Evolutionary conservation across 2,113 vertebrate species (phyloP).

Genomic region (Fulmarus glacialis): DNA sequence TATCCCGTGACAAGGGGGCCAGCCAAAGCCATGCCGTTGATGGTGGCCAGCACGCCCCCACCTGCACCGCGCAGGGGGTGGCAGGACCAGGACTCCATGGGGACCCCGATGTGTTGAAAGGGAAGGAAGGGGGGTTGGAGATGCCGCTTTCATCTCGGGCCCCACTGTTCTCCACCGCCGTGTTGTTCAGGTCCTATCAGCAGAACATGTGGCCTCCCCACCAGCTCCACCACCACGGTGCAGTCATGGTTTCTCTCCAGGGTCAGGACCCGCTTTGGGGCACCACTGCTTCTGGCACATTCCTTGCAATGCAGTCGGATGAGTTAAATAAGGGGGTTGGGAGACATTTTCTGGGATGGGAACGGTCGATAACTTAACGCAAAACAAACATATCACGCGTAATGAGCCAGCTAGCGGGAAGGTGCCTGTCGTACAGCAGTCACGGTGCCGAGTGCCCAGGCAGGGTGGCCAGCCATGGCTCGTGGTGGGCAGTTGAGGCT

Average conservation of each 20-base stretch:
- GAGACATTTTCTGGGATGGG: neutral
- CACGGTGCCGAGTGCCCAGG: neutral
- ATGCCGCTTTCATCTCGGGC: neutral
- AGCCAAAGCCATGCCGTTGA: neutral
- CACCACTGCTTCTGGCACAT: accelerated
- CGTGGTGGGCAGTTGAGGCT: accelerated
- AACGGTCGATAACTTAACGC: neutral
- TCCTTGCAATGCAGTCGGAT: neutral
- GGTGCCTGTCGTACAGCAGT: neutral
- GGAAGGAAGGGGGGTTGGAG: neutral
- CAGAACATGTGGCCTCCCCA: neutral
- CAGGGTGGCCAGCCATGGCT: neutral
- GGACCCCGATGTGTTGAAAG: accelerated
- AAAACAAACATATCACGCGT: accelerated
- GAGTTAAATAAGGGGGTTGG: neutral
- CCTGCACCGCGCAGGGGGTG: neutral
- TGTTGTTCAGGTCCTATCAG: neutral
- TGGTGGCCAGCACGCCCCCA: neutral
- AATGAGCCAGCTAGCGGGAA: neutral
- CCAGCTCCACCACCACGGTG: accelerated
- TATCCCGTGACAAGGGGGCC: neutral
- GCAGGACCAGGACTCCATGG: neutral
- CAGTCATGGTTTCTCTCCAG: neutral
- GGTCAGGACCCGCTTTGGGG: accelerated
- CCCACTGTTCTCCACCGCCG: too few relatives aligned